Evolutionary conservation across 2,113 vertebrate genomes (phyloP), one percentile per base, ranked within the genome.

Genomic region (Cichladusa arquata): DNA sequence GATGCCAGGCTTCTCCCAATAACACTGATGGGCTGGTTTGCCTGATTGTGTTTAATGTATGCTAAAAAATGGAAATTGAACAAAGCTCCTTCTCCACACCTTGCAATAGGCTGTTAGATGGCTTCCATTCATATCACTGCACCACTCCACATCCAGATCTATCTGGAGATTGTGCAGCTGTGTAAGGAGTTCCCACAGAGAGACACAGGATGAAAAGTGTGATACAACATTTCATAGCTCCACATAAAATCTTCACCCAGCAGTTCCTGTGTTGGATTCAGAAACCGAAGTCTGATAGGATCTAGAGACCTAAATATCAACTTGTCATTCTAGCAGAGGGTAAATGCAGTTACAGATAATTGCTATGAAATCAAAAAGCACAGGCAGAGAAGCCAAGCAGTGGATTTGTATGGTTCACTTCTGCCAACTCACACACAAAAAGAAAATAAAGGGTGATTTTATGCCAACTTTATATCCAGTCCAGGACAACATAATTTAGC

Each of bases 61-160:
- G 95, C 73, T 84, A 79, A 92, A 94, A 93, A 95, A 95, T 91
- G 87, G 78, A 92, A 95, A 87, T 60, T 72, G 61, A 69, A 70
- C 66, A 53, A 89, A 87, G 70, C 57, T 70, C 48, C 69, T 74
- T 61, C 86, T 79, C 91, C 65, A 72, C 34, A 65, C 26, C 73
- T 92, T 94, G 81, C 94, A 95, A 28, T 38, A 56, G 64, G 53
- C 45, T 61, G 44, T 76, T 65, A 86, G 83, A 57, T 76, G 25
- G 40, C 15, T 64, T 88, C 70, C 38, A 40, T 78, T 61, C 0
- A 0, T 67, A 47, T 28, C 9, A 1, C 44, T 3, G 11, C 61
- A 82, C 33, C 50, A 51, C 14, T 56, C 31, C 20, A 12, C 26
- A 24, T 33, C 28, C 66, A 87, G 45, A 94, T 82, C 66, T 76